phyloP scores from a whole-genome alignment of 2,797 vertebrate species.

The Semotilus atromaculatus region DNA sequence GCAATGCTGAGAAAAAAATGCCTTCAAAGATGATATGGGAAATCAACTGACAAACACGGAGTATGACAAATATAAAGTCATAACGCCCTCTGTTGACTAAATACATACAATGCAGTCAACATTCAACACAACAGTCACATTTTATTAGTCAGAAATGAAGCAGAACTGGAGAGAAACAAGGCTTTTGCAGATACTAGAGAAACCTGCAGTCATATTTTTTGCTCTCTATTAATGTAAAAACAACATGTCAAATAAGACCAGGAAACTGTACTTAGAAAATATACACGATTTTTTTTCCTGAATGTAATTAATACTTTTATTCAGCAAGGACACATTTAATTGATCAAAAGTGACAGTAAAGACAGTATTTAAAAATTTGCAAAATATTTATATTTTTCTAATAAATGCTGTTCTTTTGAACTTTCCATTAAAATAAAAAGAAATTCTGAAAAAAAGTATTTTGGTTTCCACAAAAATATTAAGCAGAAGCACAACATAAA shows the following conservation, averaged over 20 bases:
- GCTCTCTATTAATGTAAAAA: neutral
- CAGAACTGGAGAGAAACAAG: neutral
- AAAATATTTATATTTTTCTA: neutral
- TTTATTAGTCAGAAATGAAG: neutral
- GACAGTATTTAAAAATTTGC: neutral
- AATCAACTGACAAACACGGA: neutral
- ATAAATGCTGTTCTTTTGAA: neutral
- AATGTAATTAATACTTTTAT: neutral
- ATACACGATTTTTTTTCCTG: neutral
- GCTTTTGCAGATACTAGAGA: neutral
- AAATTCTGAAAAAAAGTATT: no score
- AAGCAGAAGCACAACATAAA: no score
- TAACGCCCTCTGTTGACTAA: slow-evolving; percentile 48
- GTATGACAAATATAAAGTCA: neutral
- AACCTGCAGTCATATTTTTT: neutral
- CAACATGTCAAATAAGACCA: neutral
- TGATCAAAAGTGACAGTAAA: neutral
- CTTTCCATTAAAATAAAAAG: no score
- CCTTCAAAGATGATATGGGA: neutral
- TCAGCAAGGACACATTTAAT: neutral
- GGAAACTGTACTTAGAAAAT: neutral
- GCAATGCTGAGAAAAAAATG: neutral
- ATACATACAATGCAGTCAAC: neutral
- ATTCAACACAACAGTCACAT: neutral
- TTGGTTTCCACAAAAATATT: neutral